phyloP scores from a whole-genome alignment of 1,140 invertebrate species.

The Anastatus disparis region DNA sequence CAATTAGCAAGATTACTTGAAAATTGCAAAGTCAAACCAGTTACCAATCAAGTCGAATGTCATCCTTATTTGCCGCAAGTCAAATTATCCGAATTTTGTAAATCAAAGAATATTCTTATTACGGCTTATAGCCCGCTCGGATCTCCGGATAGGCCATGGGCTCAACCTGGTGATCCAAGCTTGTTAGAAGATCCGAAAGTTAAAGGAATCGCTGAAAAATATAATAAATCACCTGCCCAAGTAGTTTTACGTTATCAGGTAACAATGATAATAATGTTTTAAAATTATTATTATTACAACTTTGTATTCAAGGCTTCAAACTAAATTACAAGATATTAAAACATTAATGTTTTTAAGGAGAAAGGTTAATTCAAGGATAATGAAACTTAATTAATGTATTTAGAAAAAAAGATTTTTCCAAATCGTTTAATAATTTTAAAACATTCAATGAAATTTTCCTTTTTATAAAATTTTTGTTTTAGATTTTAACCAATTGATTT shows the following conservation, averaged over 20 bases:
- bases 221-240: conserved; percentile 80
- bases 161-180: conserved; percentile 75
- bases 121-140: conserved; percentile 81
- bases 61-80: conserved; percentile 79
- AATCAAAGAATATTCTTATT: conserved; percentile 69
- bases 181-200: conserved; percentile 75
- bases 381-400: too few species aligned
- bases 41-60: conserved; percentile 83
- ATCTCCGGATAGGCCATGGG: conserved; percentile 74
- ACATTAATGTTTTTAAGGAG: too few species aligned
- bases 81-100: conserved; percentile 74
- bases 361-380: too few species aligned
- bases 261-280: too few species aligned
- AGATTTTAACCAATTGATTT: too few species aligned
- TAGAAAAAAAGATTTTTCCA: too few species aligned
- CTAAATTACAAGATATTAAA: too few species aligned
- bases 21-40: conserved; percentile 77
- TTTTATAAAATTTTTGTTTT: too few species aligned
- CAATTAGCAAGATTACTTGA: conserved; percentile 79
- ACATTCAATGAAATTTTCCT: too few species aligned
- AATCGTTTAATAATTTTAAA: too few species aligned
- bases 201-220: conserved; percentile 72
- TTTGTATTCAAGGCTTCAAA: too few species aligned
- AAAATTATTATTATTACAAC: too few species aligned
- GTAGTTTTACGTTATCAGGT: conserved; percentile 70